A percentile compares a stretch with the other conserved stretches of the same genome.
Evolutionary conservation across 1,140 invertebrate species (phyloP).

Genomic region (Brevipalpus yothersi): DNA sequence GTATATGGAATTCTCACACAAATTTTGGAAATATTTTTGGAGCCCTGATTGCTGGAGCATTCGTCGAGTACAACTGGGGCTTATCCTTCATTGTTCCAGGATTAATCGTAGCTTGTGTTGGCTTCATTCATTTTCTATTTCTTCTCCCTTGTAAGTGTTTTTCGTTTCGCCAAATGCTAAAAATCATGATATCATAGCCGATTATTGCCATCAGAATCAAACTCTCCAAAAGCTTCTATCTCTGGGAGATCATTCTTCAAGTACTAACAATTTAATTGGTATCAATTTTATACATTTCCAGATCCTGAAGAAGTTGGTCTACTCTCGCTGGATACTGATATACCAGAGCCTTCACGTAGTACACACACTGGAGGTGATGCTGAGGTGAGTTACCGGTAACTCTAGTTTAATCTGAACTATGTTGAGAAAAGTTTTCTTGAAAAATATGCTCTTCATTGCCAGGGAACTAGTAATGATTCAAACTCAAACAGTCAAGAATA

Average conservation of each 20-base stretch:
- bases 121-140: constrained; percentile 62
- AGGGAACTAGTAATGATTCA: neutral
- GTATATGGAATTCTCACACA: constrained; percentile 84
- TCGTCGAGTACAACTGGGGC: constrained; percentile 66
- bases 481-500: neutral
- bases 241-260: too few species aligned
- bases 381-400: neutral
- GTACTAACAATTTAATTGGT: neutral
- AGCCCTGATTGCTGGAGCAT: constrained; percentile 48
- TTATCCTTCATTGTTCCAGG: constrained; percentile 75
- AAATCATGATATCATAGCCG: neutral
- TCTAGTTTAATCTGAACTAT: too few species aligned
- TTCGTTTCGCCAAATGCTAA: constrained; percentile 46
- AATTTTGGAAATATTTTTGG: constrained; percentile 84
- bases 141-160: constrained; percentile 52
- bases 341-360: neutral
- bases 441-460: too few species aligned
- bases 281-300: constrained; percentile 1
- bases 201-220: neutral
- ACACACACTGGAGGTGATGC: too few species aligned
- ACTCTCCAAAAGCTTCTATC: too few species aligned
- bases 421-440: too few species aligned
- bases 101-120: constrained; percentile 46
- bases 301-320: constrained; percentile 43
- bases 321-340: neutral